Conservation (phyloP, 2,113 vertebrate genomes). For the Camelus dromedarius region DNA sequence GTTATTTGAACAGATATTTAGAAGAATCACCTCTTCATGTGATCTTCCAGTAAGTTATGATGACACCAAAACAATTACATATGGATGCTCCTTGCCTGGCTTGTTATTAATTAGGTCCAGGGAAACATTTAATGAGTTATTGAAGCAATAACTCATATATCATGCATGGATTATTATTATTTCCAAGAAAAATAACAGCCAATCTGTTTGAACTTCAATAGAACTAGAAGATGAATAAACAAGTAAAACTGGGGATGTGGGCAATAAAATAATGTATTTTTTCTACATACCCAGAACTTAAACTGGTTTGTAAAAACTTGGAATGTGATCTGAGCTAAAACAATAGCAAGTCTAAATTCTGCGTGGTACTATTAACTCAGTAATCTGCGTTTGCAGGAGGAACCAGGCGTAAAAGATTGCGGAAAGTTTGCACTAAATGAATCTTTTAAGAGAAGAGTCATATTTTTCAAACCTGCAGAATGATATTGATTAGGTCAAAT, state of each 20-base stretch:
- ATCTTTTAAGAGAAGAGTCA: neutral
- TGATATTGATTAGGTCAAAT: neutral
- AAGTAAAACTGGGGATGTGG: neutral
- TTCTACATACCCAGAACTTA: neutral
- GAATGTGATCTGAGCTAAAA: neutral
- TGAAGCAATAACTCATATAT: constrained; percentile 62
- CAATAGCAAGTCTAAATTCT: neutral
- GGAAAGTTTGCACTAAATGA: neutral
- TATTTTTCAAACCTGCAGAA: neutral
- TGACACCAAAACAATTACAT: constrained; percentile 78
- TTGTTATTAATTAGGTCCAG: constrained; percentile 81
- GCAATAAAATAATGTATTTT: neutral
- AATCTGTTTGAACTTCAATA: neutral
- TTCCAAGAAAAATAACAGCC: constrained; percentile 11
- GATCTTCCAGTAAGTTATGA: constrained; percentile 82
- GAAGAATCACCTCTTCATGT: constrained; percentile 79
- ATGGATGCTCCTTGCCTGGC: constrained; percentile 46
- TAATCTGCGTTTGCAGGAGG: neutral
- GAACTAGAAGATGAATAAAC: neutral
- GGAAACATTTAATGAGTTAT: constrained; percentile 83
- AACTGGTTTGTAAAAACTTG: neutral
- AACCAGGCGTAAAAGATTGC: neutral
- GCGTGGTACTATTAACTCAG: neutral
- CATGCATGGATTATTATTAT: constrained; percentile 35
- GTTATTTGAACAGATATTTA: constrained; percentile 79